A percentile compares a stretch with the other conserved stretches of the same genome.
Evolutionary conservation across 2,113 vertebrate genomes (phyloP).

Genomic region (Opisthocomus hoazin): DNA sequence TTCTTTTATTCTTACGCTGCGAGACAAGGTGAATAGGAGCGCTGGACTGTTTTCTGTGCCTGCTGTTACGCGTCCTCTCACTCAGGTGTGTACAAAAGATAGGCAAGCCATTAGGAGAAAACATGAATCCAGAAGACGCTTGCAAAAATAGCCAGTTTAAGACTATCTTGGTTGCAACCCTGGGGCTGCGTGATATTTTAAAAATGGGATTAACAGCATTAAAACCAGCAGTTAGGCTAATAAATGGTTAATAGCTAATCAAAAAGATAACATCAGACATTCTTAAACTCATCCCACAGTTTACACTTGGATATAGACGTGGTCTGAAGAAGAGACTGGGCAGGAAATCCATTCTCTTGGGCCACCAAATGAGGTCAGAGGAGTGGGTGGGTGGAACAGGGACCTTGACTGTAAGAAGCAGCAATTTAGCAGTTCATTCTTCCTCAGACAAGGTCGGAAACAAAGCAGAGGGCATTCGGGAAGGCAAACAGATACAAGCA

Average conservation of each 20-base stretch:
- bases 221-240: not conserved
- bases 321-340: not conserved
- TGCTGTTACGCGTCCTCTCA: accelerated
- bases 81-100: not conserved
- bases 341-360: not conserved
- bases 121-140: not conserved
- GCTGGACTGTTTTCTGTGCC: not conserved
- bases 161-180: not conserved
- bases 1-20: not conserved
- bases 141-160: not conserved
- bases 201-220: not conserved
- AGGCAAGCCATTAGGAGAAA: not conserved
- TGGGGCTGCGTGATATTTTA: accelerated
- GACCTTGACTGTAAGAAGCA: not conserved
- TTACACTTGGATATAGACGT: not conserved
- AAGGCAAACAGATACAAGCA: not conserved
- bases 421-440: not conserved
- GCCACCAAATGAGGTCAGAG: not conserved
- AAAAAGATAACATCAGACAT: not conserved
- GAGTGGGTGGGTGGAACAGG: not conserved
- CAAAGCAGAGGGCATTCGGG: not conserved
- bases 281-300: not conserved
- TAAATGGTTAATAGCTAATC: not conserved
- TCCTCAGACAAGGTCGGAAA: not conserved
- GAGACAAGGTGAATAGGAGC: not conserved